Evolutionary conservation across 2,797 vertebrate genomes (phyloP).

Genomic region (Crocidura indochinensis): DNA sequence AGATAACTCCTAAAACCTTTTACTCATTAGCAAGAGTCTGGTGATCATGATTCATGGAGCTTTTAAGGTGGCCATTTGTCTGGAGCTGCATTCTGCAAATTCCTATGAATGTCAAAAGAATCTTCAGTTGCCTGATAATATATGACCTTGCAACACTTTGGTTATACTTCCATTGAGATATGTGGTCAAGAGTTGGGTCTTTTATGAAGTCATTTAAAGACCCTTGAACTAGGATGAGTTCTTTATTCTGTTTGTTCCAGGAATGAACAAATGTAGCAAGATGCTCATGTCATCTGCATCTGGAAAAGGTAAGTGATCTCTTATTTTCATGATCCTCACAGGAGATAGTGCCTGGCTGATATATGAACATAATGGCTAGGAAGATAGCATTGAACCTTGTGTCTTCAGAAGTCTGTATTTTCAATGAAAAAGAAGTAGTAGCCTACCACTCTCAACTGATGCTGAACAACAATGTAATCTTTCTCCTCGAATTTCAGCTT

Average conservation of each 20-base stretch:
- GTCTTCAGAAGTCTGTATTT: background rate
- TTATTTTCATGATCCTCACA: slow-evolving; percentile 9
- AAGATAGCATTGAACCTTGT: slow-evolving; percentile 10
- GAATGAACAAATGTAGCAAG: slow-evolving; percentile 65
- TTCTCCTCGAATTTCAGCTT: slow-evolving; percentile 8
- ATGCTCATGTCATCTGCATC: background rate
- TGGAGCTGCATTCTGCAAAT: slow-evolving; percentile 2
- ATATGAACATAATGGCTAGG: background rate
- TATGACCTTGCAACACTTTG: background rate
- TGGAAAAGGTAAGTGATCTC: slow-evolving; percentile 66
- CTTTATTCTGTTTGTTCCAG: slow-evolving; percentile 62
- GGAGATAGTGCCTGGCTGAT: background rate
- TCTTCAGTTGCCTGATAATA: background rate
- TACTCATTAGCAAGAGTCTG: background rate
- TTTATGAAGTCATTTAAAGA: slow-evolving; percentile 29
- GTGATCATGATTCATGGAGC: background rate
- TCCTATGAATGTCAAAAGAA: background rate
- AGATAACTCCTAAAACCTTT: background rate
- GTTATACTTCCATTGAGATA: slow-evolving; percentile 4
- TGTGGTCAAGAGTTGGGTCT: background rate
- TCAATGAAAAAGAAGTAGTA: background rate
- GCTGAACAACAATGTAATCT: background rate
- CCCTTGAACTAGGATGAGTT: slow-evolving; percentile 43
- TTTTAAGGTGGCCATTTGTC: background rate
- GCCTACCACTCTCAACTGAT: background rate